Evolutionary conservation across 1,140 invertebrate genomes (phyloP).

Genomic region (Lucilia cuprina): DNA sequence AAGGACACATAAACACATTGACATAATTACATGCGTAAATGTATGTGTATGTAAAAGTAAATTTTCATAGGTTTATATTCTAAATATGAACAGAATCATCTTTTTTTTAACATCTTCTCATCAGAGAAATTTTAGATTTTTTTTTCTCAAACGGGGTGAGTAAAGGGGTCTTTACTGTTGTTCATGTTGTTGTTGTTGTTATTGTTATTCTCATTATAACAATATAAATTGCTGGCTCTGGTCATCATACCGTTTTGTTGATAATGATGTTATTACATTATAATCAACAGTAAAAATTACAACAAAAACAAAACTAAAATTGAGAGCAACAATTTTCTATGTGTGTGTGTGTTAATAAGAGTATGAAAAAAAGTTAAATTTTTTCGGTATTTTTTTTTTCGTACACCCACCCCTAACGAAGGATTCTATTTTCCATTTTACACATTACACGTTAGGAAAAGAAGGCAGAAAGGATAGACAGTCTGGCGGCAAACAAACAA

Average conservation of each 20-base stretch:
- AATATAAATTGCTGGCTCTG: neutral
- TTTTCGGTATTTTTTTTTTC: neutral
- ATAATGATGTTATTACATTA: conserved; percentile 1
- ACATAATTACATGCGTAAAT: neutral
- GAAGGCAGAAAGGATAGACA: neutral
- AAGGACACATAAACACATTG: neutral
- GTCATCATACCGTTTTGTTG: neutral
- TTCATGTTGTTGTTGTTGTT: neutral
- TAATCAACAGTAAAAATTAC: neutral
- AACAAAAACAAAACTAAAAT: neutral
- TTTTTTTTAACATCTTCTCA: neutral
- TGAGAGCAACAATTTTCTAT: neutral
- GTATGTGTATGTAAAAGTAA: neutral
- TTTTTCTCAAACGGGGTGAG: neutral
- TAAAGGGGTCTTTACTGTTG: neutral
- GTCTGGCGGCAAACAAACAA: neutral
- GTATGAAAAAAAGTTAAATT: neutral
- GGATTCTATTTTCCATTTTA: neutral
- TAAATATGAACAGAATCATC: neutral
- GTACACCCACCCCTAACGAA: neutral
- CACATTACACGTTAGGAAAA: neutral
- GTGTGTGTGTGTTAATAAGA: neutral
- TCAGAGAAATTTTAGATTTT: neutral
- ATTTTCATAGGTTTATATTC: neutral
- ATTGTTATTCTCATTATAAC: neutral